These are phyloP conservation scores for Bombus affinis DNA, from an alignment of 1,140 invertebrate genomes.

Conservation along the genomic window DNA sequence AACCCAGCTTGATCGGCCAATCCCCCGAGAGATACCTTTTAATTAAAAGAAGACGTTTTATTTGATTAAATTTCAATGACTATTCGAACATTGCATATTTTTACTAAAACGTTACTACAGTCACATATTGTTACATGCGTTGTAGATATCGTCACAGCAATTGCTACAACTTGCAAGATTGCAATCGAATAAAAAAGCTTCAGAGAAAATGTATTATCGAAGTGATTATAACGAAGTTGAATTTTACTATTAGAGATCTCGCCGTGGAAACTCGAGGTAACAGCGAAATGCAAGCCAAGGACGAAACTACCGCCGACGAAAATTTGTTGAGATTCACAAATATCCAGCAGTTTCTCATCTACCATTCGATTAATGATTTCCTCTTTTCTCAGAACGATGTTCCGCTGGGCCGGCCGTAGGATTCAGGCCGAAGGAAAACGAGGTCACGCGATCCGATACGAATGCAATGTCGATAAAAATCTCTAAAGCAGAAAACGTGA, in stretches of 20 bases:
- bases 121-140: background rate
- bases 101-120: background rate
- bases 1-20: slow-evolving; percentile 89
- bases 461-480: slow-evolving; percentile 37
- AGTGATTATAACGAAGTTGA: background rate
- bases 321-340: background rate
- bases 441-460: slow-evolving; percentile 46
- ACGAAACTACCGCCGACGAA: background rate
- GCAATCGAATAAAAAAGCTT: background rate
- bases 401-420: slow-evolving; percentile 7
- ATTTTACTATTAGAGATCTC: background rate
- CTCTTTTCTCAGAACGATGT: slow-evolving; percentile 37
- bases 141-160: too few relatives aligned
- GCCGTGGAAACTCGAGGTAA: background rate
- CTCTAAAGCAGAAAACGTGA: slow-evolving; percentile 11
- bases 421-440: slow-evolving; percentile 48
- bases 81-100: background rate
- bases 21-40: slow-evolving; percentile 87
- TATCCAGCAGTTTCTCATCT: background rate
- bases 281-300: background rate
- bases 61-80: background rate
- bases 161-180: background rate
- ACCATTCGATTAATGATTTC: slow-evolving; percentile 47
- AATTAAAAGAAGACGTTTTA: slow-evolving; percentile 7
- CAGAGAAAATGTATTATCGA: background rate